Evolutionary conservation across 2,113 vertebrate species (phyloP).

Genomic region (western clawed frog (Xenopus tropicalis)): DNA sequence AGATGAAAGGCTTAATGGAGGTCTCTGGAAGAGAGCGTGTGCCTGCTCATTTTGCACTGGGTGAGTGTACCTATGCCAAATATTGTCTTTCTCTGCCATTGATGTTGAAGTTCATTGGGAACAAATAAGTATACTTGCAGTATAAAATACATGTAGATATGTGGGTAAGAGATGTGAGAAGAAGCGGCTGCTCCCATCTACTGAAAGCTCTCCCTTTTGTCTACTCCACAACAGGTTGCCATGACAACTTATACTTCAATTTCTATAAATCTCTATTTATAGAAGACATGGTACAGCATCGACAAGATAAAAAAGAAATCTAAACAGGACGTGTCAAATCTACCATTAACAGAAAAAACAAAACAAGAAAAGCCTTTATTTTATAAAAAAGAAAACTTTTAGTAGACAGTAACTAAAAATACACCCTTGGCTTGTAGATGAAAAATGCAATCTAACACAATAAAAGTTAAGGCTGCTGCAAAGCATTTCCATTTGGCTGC

Average conservation of each 20-base stretch:
- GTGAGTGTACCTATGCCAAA: not conserved
- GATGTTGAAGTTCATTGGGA: not conserved
- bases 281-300: conserved; percentile 56
- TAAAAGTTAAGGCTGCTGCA: not conserved
- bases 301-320: conserved; percentile 46
- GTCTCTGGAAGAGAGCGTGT: not conserved
- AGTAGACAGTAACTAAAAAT: too few species aligned
- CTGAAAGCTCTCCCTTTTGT: conserved; percentile 38
- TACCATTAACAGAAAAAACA: conserved; percentile 20
- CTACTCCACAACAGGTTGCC: conserved; percentile 64
- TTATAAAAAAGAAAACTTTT: too few species aligned
- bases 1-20: not conserved
- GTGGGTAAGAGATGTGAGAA: conserved; percentile 46
- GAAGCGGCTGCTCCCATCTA: conserved; percentile 18
- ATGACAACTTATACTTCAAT: conserved; percentile 67
- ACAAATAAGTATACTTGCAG: not conserved
- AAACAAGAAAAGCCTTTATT: not conserved
- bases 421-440: too few species aligned
- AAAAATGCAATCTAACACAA: too few species aligned
- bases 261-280: conserved; percentile 68
- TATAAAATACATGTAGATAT: not conserved
- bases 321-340: conserved; percentile 23
- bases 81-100: not conserved
- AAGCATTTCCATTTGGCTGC: conserved; percentile 17
- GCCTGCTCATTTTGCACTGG: not conserved